Base-by-base conservation (phyloP, 2,888 invertebrate genomes). In the Drosophila hamatofila region DNA sequence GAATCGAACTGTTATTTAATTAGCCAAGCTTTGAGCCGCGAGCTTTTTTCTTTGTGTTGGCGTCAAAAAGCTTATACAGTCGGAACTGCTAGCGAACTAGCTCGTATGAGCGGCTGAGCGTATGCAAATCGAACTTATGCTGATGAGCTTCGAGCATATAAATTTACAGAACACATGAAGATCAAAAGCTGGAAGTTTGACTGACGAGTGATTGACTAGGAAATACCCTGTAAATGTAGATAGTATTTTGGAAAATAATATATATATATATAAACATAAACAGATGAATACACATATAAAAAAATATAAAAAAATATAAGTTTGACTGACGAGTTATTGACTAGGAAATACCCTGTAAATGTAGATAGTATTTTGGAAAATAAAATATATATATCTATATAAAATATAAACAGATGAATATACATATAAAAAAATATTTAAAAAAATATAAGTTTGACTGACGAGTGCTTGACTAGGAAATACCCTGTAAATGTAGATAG, bases 61-160 rank as follows among this genome's bases (percentile, higher is more conserved):
- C 25, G 25, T 25, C 25, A 5, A 21, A 54, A 54, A 55, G 55
- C 55, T 27, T 39, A 5, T 12, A 4, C 4, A 18, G 12, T 11
- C 12, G 23, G 30, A 60, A 21, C 27, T 16, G 5, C 6, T 2
- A 0, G 4, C 6, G 72, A 73, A 56, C 70, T 64, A 55, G 61
- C 66, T 67, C 62, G 4, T 4, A 7, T 52, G 52, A 37, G 51
- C 51, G 5, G 25, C n/a, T 18, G 11, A 39, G 14, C 27, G 18
- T 18, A 41, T 27, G 27, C 55, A 21, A 55, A 55, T 41, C 27
- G 0, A 4, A 14, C 30, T 6, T 52, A 37, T 23, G 52, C 52
- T 37, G 23, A 23, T 23, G 30, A 33, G 49, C n/a, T n/a, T 27
- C n/a, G n/a, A 27, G 27, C 9, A 27, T 14, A 25, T 25, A 3